Percentiles rank a stretch among this genome's conserved stretches.
These are phyloP conservation scores for Mercenaria mercenaria DNA, from an alignment of 1,140 invertebrate species.

Conservation along the genomic window DNA sequence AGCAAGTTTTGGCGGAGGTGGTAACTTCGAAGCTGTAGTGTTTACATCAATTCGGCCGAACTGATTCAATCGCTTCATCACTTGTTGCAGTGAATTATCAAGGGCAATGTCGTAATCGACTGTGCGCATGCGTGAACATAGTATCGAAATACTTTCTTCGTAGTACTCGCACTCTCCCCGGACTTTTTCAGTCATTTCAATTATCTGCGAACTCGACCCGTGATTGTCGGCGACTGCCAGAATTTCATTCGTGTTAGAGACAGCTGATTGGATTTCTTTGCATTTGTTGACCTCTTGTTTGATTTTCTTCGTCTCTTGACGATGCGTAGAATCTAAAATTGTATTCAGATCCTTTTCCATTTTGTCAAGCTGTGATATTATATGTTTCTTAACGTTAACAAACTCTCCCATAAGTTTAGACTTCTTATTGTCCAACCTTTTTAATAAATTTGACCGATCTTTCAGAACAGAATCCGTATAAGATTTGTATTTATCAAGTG, in stretches of 20 bases:
- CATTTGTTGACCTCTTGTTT: slow-evolving; percentile 43
- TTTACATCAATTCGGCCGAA: slow-evolving; percentile 62
- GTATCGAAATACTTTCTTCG: slow-evolving; percentile 57
- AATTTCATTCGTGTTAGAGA: slow-evolving; percentile 31
- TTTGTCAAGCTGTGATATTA: slow-evolving; percentile 58
- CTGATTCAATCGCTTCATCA: slow-evolving; percentile 48
- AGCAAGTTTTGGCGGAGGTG: slow-evolving; percentile 51
- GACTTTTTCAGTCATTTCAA: slow-evolving; percentile 54
- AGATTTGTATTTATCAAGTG: slow-evolving; percentile 43
- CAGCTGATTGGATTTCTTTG: slow-evolving; percentile 50
- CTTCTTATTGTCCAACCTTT: slow-evolving; percentile 61
- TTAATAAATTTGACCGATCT: slow-evolving; percentile 32
- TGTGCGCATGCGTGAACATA: slow-evolving; percentile 44
- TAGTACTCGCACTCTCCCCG: slow-evolving; percentile 58
- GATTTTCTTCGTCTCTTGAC: slow-evolving; percentile 48
- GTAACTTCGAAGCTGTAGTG: slow-evolving; percentile 15
- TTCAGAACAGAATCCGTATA: slow-evolving; percentile 41
- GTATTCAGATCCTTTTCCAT: slow-evolving; percentile 53
- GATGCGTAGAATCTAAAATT: slow-evolving; percentile 49
- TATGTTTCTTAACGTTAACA: slow-evolving; percentile 26
- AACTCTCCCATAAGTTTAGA: slow-evolving; percentile 50
- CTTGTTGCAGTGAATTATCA: slow-evolving; percentile 54
- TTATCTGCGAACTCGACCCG: slow-evolving; percentile 57
- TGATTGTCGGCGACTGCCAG: slow-evolving; percentile 34
- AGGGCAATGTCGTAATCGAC: slow-evolving; percentile 59